Percentiles rank a stretch among this genome's conserved stretches.
Conservation (phyloP, 2,888 invertebrate species). For the Pemphredon lugubris region DNA sequence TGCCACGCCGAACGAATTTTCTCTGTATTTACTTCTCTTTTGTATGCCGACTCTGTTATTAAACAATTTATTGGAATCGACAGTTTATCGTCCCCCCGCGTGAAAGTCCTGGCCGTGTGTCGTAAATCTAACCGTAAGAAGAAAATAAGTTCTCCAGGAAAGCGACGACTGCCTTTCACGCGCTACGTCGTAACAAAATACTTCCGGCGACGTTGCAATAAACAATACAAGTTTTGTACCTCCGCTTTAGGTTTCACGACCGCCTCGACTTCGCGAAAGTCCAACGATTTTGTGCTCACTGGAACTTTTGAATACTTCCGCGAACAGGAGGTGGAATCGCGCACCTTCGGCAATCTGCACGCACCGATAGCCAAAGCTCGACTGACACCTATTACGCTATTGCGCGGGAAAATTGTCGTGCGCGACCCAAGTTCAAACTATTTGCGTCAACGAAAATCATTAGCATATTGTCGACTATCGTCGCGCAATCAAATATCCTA, state of each 20-base stretch:
- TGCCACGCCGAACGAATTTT: no score
- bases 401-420: constrained; percentile 36
- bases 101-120: no score
- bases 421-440: no score
- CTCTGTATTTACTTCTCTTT: no score
- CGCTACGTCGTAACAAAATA: not conserved
- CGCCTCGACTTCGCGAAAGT: not conserved
- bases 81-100: no score
- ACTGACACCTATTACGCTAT: constrained; percentile 38
- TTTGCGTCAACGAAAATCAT: no score
- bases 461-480: no score
- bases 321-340: constrained; percentile 7
- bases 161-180: not conserved
- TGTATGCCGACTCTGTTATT: no score
- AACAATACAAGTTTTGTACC: constrained; percentile 8
- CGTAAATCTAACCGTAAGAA: no score
- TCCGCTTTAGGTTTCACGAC: not conserved
- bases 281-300: constrained; percentile 20
- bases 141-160: not conserved
- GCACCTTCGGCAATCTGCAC: constrained; percentile 16
- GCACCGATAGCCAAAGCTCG: constrained; percentile 42
- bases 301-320: constrained; percentile 35
- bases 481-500: no score
- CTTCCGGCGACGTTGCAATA: not conserved
- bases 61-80: no score